A percentile compares a stretch with the other conserved stretches of the same genome.
These are phyloP conservation scores for Hemichromis elongatus DNA, from an alignment of 2,113 vertebrate genomes.

Conservation along the genomic window DNA sequence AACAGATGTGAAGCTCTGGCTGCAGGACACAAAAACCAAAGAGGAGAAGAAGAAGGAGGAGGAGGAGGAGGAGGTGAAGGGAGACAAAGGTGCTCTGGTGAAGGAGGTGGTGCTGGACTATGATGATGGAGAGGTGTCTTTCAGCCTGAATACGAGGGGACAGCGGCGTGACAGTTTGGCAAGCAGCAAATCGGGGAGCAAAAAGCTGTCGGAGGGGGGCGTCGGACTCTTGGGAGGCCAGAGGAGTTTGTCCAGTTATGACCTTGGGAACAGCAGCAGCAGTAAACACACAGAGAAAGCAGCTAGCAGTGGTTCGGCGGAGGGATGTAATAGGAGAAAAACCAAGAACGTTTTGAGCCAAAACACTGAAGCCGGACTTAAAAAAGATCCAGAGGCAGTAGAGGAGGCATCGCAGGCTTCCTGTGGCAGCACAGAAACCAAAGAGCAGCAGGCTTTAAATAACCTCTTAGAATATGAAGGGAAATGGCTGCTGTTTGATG, in stretches of 20 bases:
- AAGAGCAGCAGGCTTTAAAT: conserved; percentile 46
- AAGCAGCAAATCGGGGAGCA: conserved; percentile 74
- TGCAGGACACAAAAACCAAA: conserved; percentile 39
- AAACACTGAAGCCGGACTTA: conserved; percentile 19
- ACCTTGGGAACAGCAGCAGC: conserved; percentile 67
- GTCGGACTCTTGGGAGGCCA: conserved; percentile 91
- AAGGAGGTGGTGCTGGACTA: conserved; percentile 70
- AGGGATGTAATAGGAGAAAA: conserved; percentile 63
- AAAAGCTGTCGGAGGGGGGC: conserved; percentile 81
- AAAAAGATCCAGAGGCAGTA: conserved; percentile 39
- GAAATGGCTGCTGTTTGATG: conserved; percentile 96
- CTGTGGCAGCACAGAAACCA: neutral
- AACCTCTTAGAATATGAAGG: conserved; percentile 87
- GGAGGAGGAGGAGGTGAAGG: conserved; percentile 41
- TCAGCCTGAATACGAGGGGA: conserved; percentile 64
- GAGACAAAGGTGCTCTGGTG: conserved; percentile 44
- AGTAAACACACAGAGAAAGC: conserved; percentile 77
- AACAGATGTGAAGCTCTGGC: conserved; percentile 63
- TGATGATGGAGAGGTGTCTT: conserved; percentile 82
- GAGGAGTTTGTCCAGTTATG: conserved; percentile 82
- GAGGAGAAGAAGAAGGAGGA: conserved; percentile 12
- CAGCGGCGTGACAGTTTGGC: neutral
- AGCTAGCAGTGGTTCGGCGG: conserved; percentile 1
- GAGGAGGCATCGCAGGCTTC: neutral
- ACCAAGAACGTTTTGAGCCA: conserved; percentile 27